phyloP scores from a whole-genome alignment of 1,140 invertebrate species.

The Eurosta solidaginis region DNA sequence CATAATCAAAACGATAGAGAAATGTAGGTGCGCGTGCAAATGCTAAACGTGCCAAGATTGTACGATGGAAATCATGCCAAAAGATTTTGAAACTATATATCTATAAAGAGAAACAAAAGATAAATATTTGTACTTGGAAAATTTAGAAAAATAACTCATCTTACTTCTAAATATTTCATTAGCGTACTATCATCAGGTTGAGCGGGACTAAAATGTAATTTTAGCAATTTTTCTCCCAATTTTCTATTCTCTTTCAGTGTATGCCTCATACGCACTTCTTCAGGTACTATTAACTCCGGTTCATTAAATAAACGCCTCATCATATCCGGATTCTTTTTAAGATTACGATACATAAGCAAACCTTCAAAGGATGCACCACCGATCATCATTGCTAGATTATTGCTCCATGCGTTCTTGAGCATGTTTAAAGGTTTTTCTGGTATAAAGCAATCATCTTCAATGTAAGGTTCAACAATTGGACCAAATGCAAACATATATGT shows the following conservation, averaged over 20 bases:
- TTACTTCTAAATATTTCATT: constrained; percentile 39
- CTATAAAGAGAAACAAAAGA: constrained; percentile 33
- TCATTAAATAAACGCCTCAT: constrained; percentile 36
- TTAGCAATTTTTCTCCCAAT: constrained; percentile 39
- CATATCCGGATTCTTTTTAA: constrained; percentile 39
- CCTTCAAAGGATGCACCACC: constrained; percentile 44
- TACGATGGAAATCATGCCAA: constrained; percentile 54
- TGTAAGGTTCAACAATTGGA: constrained; percentile 46
- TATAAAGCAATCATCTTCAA: constrained; percentile 36
- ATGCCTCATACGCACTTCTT: constrained; percentile 32
- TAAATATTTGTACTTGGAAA: neutral
- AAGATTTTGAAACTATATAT: constrained; percentile 52
- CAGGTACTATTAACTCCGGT: constrained; percentile 41
- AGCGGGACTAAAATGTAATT: constrained; percentile 38
- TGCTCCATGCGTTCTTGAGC: constrained; percentile 40
- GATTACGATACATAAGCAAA: constrained; percentile 36
- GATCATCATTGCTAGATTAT: constrained; percentile 48
- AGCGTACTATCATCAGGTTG: constrained; percentile 40
- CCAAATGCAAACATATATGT: constrained; percentile 35
- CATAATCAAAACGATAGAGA: constrained; percentile 60
- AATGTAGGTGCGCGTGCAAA: constrained; percentile 57
- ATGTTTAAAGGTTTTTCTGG: constrained; percentile 39
- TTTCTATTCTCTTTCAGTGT: constrained; percentile 38
- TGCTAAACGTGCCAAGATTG: constrained; percentile 40
- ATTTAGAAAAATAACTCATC: neutral